Evolutionary conservation across 2,888 invertebrate species (phyloP).

Genomic region (Ligdia adustata): DNA sequence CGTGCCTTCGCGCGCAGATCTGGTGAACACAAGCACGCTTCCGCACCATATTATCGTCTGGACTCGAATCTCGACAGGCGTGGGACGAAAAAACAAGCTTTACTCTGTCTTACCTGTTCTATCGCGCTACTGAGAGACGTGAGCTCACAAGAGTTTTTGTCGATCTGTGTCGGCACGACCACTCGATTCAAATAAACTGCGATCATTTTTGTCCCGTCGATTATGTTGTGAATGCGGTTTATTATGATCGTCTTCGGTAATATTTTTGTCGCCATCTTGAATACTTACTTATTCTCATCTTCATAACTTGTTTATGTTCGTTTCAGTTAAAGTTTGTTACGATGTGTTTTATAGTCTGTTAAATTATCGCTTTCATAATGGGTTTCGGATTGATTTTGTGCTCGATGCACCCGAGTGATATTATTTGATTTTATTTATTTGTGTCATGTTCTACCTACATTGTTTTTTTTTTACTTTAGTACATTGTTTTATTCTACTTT

Average conservation of each 20-base stretch:
- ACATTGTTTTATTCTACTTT: too few species aligned
- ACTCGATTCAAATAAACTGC: background rate
- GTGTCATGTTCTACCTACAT: too few species aligned
- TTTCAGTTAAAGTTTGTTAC: conserved; percentile 46
- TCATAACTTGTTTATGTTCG: conserved; percentile 23
- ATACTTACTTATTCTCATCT: conserved; percentile 22
- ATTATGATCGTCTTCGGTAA: too few species aligned
- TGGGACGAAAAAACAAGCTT: conserved; percentile 11
- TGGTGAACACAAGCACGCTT: conserved; percentile 5
- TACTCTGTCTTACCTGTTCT: conserved; percentile 38
- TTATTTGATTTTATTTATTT: too few species aligned
- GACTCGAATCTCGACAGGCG: conserved; percentile 15
- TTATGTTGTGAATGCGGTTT: too few species aligned
- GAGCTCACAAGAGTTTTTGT: background rate
- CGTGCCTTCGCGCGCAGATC: conserved; percentile 5
- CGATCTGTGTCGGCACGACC: background rate
- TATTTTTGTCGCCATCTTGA: too few species aligned
- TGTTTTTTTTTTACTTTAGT: too few species aligned
- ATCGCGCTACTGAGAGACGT: conserved; percentile 34
- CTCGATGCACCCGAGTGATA: too few species aligned
- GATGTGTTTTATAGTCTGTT: too few species aligned
- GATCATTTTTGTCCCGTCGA: too few species aligned
- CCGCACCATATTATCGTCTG: conserved; percentile 3
- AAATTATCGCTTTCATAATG: too few species aligned
- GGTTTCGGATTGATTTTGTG: too few species aligned